These are phyloP conservation scores for Riparia riparia DNA, from an alignment of 2,113 vertebrate genomes.

Conservation along the genomic window DNA sequence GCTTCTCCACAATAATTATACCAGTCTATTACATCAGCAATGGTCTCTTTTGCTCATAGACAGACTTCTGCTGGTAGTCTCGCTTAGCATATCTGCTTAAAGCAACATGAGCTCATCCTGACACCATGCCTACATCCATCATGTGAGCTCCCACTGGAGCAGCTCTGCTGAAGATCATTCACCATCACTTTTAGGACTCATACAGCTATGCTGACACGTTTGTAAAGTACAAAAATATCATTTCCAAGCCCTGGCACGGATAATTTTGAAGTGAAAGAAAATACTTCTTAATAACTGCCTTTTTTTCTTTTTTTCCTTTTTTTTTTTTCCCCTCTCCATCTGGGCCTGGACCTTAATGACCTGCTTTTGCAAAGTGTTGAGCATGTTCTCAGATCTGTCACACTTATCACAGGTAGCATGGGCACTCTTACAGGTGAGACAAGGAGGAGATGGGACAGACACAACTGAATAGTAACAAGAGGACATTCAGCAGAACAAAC, in stretches of 20 bases:
- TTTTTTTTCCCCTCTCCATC: not conserved
- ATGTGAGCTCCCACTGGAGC: not conserved
- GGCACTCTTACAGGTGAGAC: not conserved
- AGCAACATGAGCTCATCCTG: not conserved
- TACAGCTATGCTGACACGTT: not conserved
- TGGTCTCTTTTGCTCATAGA: not conserved
- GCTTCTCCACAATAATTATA: not conserved
- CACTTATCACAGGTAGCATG: not conserved
- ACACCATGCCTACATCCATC: not conserved
- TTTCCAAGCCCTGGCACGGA: not conserved
- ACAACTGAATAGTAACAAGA: not conserved
- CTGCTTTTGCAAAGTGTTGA: not conserved
- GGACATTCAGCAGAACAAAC: not conserved
- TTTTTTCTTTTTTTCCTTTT: not conserved
- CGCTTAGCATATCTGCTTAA: not conserved
- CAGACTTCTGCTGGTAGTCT: not conserved
- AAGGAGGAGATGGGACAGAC: not conserved
- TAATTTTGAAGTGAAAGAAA: not conserved
- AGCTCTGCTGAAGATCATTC: not conserved
- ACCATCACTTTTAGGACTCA: not conserved
- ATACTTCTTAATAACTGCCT: not conserved
- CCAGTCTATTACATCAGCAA: accelerated
- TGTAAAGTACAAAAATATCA: not conserved
- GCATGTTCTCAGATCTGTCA: not conserved
- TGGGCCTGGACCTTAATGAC: not conserved